Conservation (phyloP, 2,888 invertebrate species). For the Drosophila recens region DNA sequence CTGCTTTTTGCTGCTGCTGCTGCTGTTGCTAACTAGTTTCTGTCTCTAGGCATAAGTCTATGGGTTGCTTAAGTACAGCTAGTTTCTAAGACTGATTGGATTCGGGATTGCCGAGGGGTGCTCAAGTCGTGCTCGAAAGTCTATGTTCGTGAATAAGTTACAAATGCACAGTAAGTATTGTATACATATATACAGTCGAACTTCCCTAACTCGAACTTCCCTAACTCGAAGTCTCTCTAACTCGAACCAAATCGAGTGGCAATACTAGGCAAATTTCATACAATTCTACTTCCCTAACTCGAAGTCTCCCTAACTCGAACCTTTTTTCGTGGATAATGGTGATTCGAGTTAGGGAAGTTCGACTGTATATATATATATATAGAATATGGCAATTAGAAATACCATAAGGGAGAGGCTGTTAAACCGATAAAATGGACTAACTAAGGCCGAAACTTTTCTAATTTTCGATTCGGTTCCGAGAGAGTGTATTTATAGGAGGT, state of each 20-base stretch:
- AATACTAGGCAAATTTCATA: too few species aligned
- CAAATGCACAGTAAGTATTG: slow-evolving; percentile 59
- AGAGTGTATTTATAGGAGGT: slow-evolving; percentile 5
- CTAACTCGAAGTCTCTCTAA: too few species aligned
- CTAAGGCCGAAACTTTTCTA: neutral
- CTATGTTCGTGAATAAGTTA: slow-evolving; percentile 46
- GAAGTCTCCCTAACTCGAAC: too few species aligned
- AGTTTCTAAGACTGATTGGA: slow-evolving; percentile 22
- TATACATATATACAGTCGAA: too few species aligned
- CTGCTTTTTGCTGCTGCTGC: slow-evolving; percentile 10
- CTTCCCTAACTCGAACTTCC: too few species aligned
- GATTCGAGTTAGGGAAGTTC: too few species aligned
- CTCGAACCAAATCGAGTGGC: too few species aligned
- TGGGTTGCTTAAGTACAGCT: slow-evolving; percentile 53
- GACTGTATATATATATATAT: slow-evolving; percentile 4
- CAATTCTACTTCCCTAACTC: too few species aligned
- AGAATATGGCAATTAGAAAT: slow-evolving; percentile 25
- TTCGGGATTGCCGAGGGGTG: slow-evolving; percentile 18
- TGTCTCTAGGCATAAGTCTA: slow-evolving; percentile 26
- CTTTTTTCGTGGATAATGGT: too few species aligned
- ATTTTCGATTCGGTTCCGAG: slow-evolving; percentile 1
- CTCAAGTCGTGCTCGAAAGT: slow-evolving; percentile 39
- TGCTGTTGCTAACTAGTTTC: slow-evolving; percentile 13
- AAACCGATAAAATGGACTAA: neutral
- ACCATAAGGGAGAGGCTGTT: slow-evolving; percentile 19